Evolutionary conservation across 1,140 invertebrate genomes (phyloP), one percentile per base, ranked within the genome.

Genomic region (Brachionus asplanchnoidis): DNA sequence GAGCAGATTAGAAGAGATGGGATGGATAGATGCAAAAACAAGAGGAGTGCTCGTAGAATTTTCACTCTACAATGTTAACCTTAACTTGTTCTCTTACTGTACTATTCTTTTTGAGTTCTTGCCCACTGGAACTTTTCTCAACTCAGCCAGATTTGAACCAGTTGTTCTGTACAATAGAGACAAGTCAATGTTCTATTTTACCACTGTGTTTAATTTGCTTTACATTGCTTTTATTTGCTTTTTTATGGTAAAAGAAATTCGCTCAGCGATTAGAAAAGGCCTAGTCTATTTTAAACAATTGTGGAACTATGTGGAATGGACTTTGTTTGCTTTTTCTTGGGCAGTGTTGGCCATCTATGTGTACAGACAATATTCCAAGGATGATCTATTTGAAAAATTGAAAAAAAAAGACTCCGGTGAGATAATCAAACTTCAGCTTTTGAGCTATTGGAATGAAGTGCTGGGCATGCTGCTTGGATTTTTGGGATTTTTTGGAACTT

Each of bases 11-110:
- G 80, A 91, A 80, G 85, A 86, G 0, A 86, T 92, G 84, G 85
- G 87, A 28, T 92, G 92, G 92, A 90, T 92, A 14, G 92, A 92
- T 85, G 85, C 87, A 75, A 87, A 89, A 56, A 92, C 92, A 0
- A 85, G 92, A 85, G 92, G 91, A 6, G 88, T 92, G 11, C 90
- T 92, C 84, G 87, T 92, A 3, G 92, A 92, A 85, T 92, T 92
- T 86, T 91, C 92, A 8, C 88, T 90, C 9, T 92, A 92, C 86
- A 92, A 92, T 86, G 89, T 91, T 0, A 90, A 92, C 42, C 87
- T 89, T 17, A 91, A 92, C 85, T 86, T 92, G n/a, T 92, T 92
- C 85, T 89, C 88, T 9, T 88, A 91, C 0, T 88, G 88, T 8
- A 90, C 89, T 14, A 87, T 92, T 20, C 85, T 92, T 7, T 89